phyloP scores from a whole-genome alignment of 1,140 invertebrate genomes.

The Drosophila guanche region DNA sequence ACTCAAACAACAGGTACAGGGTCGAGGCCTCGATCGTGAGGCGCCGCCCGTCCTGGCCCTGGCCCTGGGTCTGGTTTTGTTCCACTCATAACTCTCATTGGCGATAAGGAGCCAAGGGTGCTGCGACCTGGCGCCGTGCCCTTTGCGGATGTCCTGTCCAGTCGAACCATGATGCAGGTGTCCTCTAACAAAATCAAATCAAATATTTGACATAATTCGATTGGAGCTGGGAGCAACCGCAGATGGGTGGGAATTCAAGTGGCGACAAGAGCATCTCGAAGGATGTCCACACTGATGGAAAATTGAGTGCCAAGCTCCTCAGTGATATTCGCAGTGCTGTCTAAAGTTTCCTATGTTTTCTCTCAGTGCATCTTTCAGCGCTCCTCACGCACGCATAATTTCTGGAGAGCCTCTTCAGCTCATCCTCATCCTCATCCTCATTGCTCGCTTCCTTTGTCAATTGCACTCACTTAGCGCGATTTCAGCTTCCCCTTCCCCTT shows the following conservation, averaged over 20 bases:
- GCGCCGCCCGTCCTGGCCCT: slow-evolving; percentile 44
- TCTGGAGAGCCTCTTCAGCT: slow-evolving; percentile 63
- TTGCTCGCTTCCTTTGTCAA: slow-evolving; percentile 77
- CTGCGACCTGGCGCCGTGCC: slow-evolving; percentile 41
- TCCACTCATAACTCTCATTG: slow-evolving; percentile 57
- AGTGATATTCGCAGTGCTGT: not conserved
- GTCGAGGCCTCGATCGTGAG: slow-evolving; percentile 48
- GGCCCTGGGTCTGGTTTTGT: slow-evolving; percentile 22
- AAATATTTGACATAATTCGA: slow-evolving; percentile 58
- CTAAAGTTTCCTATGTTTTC: not conserved
- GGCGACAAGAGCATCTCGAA: slow-evolving; percentile 16
- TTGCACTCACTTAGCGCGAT: slow-evolving; percentile 73
- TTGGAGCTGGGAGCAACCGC: slow-evolving; percentile 32
- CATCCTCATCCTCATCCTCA: slow-evolving; percentile 44
- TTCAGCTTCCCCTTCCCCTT: slow-evolving; percentile 29
- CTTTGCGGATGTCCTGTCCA: slow-evolving; percentile 59
- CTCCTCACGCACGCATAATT: slow-evolving; percentile 74
- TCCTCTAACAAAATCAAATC: slow-evolving; percentile 51
- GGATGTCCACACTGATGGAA: slow-evolving; percentile 16
- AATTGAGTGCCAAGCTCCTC: not conserved
- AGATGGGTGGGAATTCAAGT: slow-evolving; percentile 15
- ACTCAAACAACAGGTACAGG: slow-evolving; percentile 31
- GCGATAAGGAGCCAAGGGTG: slow-evolving; percentile 44
- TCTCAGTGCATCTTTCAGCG: slow-evolving; percentile 13
- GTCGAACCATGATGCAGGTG: slow-evolving; percentile 26